Conservation (phyloP, 1,140 invertebrate species). For the Plutomurus gul region DNA sequence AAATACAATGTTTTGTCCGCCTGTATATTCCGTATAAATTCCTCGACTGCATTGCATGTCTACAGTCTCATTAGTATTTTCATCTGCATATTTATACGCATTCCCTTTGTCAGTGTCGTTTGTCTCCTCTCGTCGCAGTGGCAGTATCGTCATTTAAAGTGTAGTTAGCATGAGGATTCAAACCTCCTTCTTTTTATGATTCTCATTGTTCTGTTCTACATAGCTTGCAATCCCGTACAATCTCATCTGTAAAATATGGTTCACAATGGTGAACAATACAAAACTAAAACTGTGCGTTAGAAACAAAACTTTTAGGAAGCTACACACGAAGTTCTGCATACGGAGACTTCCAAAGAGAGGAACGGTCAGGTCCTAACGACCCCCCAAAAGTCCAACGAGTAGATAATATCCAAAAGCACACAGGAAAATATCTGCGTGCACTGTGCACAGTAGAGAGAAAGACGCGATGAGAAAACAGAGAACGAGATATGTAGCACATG, state of each 20-base stretch:
- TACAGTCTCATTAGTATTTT: background rate
- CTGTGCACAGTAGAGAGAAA: background rate
- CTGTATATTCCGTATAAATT: too few relatives aligned
- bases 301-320: too few relatives aligned
- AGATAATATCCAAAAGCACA: background rate
- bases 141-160: too few relatives aligned
- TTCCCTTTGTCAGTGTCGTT: background rate
- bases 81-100: background rate
- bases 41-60: background rate
- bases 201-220: too few relatives aligned
- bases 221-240: too few relatives aligned
- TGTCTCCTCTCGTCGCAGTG: background rate
- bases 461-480: background rate
- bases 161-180: too few relatives aligned
- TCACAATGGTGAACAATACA: too few relatives aligned
- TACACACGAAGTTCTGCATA: background rate
- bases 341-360: background rate
- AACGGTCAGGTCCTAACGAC: background rate
- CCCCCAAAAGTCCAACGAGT: conserved; percentile 8
- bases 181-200: too few relatives aligned
- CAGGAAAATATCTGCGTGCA: background rate
- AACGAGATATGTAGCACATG: conserved; percentile 32
- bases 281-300: too few relatives aligned
- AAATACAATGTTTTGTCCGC: too few relatives aligned
- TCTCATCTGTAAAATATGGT: too few relatives aligned